These are phyloP conservation scores for Syngnathus typhle DNA, from an alignment of 2,113 vertebrate genomes.

Conservation along the genomic window DNA sequence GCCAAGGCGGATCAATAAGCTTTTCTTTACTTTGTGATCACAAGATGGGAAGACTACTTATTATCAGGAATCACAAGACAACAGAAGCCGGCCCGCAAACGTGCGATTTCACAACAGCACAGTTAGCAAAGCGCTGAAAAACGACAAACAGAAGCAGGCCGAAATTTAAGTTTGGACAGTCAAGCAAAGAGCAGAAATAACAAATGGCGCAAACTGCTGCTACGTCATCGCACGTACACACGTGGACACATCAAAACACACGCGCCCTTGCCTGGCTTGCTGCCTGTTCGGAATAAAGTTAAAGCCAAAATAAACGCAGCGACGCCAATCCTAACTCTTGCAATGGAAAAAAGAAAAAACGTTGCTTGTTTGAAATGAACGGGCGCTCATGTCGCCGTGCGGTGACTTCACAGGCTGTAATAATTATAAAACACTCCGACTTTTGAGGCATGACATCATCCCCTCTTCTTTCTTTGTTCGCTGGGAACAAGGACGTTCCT, in stretches of 20 bases:
- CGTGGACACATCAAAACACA: neutral
- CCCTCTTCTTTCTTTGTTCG: conserved; percentile 33
- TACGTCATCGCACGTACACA: conserved; percentile 19
- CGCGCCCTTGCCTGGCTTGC: neutral
- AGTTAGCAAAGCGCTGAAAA: neutral
- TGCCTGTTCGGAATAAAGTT: neutral
- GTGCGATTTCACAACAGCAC: neutral
- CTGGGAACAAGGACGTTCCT: conserved; percentile 17
- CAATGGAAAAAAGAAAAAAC: neutral
- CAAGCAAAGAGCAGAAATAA: neutral
- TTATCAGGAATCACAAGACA: neutral
- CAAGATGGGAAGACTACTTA: neutral
- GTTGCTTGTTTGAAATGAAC: conserved; percentile 4
- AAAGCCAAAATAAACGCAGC: conserved; percentile 1
- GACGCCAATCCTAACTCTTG: neutral
- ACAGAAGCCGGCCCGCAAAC: neutral
- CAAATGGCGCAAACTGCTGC: conserved; percentile 3
- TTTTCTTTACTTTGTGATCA: neutral
- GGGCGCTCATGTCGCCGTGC: conserved; percentile 1
- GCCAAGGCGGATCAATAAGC: neutral
- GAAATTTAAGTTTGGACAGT: neutral
- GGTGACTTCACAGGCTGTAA: conserved; percentile 54
- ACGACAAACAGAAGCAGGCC: neutral
- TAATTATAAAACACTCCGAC: conserved; percentile 30
- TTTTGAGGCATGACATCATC: conserved; percentile 50